These are phyloP conservation scores for Gymnopithys bicolor DNA, from an alignment of 2,797 vertebrate genomes.

Conservation along the genomic window DNA sequence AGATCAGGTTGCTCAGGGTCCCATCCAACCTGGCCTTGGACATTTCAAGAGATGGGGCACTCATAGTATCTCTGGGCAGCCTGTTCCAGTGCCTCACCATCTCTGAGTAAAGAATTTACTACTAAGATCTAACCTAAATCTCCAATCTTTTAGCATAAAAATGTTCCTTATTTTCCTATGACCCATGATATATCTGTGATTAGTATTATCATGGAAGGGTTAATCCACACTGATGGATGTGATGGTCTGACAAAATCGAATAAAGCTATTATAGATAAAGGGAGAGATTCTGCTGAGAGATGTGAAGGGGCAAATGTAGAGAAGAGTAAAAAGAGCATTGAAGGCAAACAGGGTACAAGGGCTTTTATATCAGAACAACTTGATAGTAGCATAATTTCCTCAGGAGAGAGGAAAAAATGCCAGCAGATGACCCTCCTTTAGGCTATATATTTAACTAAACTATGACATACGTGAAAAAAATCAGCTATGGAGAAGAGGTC, in stretches of 20 bases:
- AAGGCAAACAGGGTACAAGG: neutral
- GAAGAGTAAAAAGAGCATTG: neutral
- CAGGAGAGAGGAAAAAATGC: neutral
- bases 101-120: neutral
- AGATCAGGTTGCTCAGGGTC: neutral
- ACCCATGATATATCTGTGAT: neutral
- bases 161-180: neutral
- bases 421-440: neutral
- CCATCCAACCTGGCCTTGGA: neutral
- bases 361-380: conserved; percentile 8
- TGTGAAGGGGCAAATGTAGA: neutral
- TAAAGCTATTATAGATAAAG: neutral
- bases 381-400: conserved; percentile 36
- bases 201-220: neutral
- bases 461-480: conserved; percentile 14
- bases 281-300: neutral
- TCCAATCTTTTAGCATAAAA: neutral
- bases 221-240: neutral
- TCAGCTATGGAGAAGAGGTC: conserved; percentile 35
- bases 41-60: neutral
- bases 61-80: neutral
- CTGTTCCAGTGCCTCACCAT: neutral
- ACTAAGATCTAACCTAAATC: neutral
- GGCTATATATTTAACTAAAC: conserved; percentile 36
- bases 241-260: neutral